These are phyloP conservation scores for Vireo griseus DNA, from an alignment of 2,797 vertebrate species.

Conservation along the genomic window DNA sequence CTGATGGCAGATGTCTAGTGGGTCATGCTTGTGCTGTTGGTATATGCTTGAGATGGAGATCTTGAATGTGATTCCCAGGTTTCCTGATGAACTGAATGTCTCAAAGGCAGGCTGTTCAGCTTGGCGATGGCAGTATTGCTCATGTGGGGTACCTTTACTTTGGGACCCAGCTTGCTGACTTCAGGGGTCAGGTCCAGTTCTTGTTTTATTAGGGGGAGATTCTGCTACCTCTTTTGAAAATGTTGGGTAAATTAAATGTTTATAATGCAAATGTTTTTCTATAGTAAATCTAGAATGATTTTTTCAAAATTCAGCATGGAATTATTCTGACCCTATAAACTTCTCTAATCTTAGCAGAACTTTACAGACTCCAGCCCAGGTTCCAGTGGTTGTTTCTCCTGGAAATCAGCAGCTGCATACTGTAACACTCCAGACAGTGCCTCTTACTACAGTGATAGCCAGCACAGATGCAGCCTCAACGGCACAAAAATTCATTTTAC, in stretches of 20 bases:
- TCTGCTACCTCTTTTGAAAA: background rate
- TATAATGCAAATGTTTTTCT: background rate
- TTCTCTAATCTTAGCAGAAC: conserved; percentile 68
- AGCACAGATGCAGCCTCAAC: conserved; percentile 77
- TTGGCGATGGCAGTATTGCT: background rate
- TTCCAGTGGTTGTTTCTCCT: conserved; percentile 77
- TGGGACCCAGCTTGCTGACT: background rate
- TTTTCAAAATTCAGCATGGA: background rate
- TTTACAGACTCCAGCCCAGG: conserved; percentile 75
- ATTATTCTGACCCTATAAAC: background rate
- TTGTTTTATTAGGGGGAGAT: background rate
- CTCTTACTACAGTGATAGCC: conserved; percentile 81
- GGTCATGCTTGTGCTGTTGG: background rate
- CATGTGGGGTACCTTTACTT: background rate
- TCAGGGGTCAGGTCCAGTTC: background rate
- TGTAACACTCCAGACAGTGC: conserved; percentile 84
- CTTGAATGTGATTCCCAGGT: background rate
- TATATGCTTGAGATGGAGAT: background rate
- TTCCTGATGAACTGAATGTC: background rate
- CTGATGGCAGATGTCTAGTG: background rate
- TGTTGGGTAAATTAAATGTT: background rate
- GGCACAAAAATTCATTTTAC: conserved; percentile 80
- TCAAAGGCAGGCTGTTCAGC: background rate
- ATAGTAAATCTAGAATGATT: background rate
- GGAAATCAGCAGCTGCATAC: conserved; percentile 79